phyloP scores from a whole-genome alignment of 2,113 vertebrate genomes.

The Pithys albifrons region DNA sequence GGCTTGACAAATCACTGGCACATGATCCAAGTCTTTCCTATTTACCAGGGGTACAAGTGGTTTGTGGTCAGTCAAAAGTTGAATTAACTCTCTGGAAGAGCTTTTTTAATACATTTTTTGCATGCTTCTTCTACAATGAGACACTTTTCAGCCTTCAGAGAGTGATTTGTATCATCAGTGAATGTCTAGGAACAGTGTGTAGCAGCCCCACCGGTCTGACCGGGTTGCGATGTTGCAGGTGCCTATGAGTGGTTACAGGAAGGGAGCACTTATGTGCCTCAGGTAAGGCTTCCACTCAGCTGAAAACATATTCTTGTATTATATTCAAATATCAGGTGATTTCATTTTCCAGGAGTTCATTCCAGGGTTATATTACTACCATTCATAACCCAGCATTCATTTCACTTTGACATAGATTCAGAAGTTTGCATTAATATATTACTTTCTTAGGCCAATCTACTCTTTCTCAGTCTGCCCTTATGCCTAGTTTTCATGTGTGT shows the following conservation, averaged over 20 bases:
- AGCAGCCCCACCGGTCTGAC: not conserved
- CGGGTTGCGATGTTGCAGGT: not conserved
- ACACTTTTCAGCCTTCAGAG: constrained; percentile 1
- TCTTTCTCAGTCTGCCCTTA: not conserved
- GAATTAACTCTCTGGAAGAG: constrained; percentile 43
- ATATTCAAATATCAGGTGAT: constrained; percentile 32
- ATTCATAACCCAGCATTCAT: constrained; percentile 1
- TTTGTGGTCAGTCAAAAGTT: constrained; percentile 60
- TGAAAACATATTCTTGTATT: not conserved
- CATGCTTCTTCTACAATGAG: constrained; percentile 11
- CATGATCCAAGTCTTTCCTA: constrained; percentile 13
- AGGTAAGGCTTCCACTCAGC: not conserved
- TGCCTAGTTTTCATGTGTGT: not conserved
- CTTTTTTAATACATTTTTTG: constrained; percentile 28
- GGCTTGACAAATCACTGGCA: constrained; percentile 48
- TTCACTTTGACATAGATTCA: constrained; percentile 36
- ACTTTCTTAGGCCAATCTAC: constrained; percentile 3
- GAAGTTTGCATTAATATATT: not conserved
- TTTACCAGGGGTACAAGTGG: constrained; percentile 54
- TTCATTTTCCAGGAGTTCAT: constrained; percentile 41
- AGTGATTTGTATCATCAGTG: not conserved
- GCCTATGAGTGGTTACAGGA: not conserved
- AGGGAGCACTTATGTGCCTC: not conserved
- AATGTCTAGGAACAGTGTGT: not conserved
- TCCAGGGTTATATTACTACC: constrained; percentile 10